Conservation (phyloP, 2,797 vertebrate genomes). For the Myripristis murdjan region DNA sequence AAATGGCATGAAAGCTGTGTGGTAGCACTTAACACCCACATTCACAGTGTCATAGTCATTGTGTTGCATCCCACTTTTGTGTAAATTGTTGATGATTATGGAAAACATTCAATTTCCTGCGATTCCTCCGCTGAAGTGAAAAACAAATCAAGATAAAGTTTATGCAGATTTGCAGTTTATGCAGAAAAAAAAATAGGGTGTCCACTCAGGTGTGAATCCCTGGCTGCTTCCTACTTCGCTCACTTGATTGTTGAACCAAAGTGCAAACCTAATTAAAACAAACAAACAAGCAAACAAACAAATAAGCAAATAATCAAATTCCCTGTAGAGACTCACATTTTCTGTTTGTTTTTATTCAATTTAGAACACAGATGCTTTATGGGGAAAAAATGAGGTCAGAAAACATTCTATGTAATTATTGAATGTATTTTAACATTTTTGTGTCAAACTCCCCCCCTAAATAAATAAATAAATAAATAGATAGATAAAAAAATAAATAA, state of each 20-base stretch:
- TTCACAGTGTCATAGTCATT: too few relatives aligned
- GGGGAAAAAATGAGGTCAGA: too few relatives aligned
- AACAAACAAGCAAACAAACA: conserved; percentile 5
- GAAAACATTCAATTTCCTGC: not conserved
- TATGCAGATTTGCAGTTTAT: conserved; percentile 65
- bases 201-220: conserved; percentile 51
- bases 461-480: too few relatives aligned
- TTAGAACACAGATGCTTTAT: too few relatives aligned
- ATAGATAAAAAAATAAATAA: too few relatives aligned
- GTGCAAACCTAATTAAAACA: not conserved
- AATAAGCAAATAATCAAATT: conserved; percentile 53
- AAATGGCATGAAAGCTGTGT: not conserved
- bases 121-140: conserved; percentile 12
- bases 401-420: too few relatives aligned
- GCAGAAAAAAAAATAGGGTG: conserved; percentile 43
- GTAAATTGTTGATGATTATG: not conserved
- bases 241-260: conserved; percentile 39
- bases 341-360: conserved; percentile 62
- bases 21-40: too few relatives aligned
- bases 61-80: too few relatives aligned
- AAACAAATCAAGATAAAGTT: conserved; percentile 31
- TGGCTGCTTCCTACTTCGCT: conserved; percentile 35
- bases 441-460: too few relatives aligned
- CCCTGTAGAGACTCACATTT: conserved; percentile 49
- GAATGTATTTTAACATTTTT: too few relatives aligned